These are phyloP conservation scores for Delichon dasypus DNA, from an alignment of 2,797 vertebrate species.

Conservation along the genomic window DNA sequence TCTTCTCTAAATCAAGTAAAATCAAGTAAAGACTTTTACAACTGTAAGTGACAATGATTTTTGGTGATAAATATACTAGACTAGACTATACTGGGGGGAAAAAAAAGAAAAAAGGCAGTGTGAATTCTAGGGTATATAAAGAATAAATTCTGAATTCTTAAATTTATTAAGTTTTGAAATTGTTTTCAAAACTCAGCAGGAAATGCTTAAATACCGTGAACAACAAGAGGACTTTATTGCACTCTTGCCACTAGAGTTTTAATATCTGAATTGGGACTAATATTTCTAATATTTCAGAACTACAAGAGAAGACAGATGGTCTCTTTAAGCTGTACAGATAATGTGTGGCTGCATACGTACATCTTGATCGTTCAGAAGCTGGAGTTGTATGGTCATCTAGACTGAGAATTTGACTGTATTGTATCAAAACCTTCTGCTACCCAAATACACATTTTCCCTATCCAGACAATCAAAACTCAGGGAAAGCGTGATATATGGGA, in stretches of 20 bases:
- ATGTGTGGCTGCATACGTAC: neutral
- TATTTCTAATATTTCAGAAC: neutral
- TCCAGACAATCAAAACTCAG: neutral
- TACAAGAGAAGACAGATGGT: neutral
- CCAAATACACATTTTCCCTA: neutral
- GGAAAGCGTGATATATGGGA: neutral
- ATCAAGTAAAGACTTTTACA: neutral
- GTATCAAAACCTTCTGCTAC: neutral
- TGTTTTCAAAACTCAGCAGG: neutral
- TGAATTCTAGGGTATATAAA: neutral
- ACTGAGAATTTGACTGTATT: neutral
- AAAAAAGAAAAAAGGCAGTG: neutral
- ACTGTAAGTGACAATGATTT: neutral
- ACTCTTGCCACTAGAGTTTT: neutral
- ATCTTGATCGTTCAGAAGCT: neutral
- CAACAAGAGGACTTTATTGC: neutral
- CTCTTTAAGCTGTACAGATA: neutral
- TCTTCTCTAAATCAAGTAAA: neutral
- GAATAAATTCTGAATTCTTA: too few species aligned
- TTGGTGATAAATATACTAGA: neutral
- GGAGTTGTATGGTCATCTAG: neutral
- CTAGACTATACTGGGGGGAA: too few species aligned
- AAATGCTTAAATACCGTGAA: neutral
- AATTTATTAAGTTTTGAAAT: neutral
- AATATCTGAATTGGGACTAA: neutral